A percentile compares a stretch with the other conserved stretches of the same genome.
Evolutionary conservation across 2,797 vertebrate genomes (phyloP).

Genomic region (Bryconaethiops microstoma): DNA sequence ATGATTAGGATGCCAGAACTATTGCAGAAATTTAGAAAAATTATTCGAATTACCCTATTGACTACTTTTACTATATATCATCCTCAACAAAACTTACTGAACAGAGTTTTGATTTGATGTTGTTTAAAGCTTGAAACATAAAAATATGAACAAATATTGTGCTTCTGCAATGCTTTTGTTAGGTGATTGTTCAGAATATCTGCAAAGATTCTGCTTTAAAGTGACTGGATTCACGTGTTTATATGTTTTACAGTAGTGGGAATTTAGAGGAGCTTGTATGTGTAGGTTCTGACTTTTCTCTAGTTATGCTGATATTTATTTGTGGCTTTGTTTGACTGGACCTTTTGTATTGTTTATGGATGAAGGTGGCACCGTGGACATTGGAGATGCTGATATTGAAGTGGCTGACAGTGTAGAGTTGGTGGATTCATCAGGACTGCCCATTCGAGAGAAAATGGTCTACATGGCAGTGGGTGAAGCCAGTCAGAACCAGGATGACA

Average conservation of each 20-base stretch:
- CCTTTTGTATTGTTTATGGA: neutral
- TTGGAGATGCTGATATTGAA: constrained; percentile 86
- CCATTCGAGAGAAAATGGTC: constrained; percentile 88
- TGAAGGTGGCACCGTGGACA: constrained; percentile 87
- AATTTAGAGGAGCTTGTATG: no score
- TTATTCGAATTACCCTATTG: no score
- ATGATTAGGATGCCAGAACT: no score
- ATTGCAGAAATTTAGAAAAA: no score
- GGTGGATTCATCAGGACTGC: constrained; percentile 78
- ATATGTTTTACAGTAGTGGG: neutral
- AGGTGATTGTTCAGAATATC: neutral
- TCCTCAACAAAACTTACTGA: no score
- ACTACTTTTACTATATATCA: no score
- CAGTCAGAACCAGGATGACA: constrained; percentile 85
- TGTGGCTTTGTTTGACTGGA: neutral
- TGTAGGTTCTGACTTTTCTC: neutral
- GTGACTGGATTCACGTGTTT: neutral
- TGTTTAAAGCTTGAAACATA: no score
- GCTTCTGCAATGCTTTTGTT: no score
- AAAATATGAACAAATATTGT: no score
- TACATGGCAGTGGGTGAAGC: constrained; percentile 89
- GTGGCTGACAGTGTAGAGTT: constrained; percentile 84
- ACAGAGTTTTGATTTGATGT: no score
- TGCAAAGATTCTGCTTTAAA: neutral
- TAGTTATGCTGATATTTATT: neutral